Percentiles rank a stretch among this genome's conserved stretches.
Conservation (phyloP, 2,113 vertebrate species). For the Vulpes lagopus region DNA sequence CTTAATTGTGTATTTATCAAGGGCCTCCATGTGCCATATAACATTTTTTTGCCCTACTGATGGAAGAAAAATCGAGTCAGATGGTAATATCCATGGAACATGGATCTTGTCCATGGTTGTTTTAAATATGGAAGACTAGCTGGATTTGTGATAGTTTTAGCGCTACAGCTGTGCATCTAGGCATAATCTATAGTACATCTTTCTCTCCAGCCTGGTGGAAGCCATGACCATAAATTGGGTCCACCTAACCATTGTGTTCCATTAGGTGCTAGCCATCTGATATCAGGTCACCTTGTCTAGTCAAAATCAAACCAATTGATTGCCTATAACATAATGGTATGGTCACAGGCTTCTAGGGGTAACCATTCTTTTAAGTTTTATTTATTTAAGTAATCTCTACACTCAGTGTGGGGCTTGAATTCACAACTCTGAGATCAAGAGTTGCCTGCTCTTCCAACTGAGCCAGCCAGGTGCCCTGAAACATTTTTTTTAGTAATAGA, state of each 20-base stretch:
- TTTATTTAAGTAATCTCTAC: no score
- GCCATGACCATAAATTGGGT: neutral
- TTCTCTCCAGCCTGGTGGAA: neutral
- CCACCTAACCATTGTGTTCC: neutral
- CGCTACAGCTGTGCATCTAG: neutral
- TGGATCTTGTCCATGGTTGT: neutral
- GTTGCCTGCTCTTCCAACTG: no score
- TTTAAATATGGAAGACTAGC: neutral
- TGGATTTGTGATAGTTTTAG: neutral
- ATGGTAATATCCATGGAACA: neutral
- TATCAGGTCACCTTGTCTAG: neutral
- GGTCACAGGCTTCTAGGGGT: neutral
- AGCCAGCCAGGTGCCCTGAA: neutral
- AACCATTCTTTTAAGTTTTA: neutral
- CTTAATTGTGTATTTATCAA: neutral
- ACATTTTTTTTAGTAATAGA: neutral
- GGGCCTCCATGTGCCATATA: neutral
- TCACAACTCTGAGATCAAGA: no score
- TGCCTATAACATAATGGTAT: neutral
- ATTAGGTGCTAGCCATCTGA: neutral
- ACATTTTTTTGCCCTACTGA: neutral
- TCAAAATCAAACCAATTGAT: neutral
- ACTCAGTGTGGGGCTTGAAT: no score
- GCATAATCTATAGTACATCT: neutral
- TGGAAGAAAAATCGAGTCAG: neutral